phyloP scores from a whole-genome alignment of 2,888 invertebrate species.

The Heliconius hortense region DNA sequence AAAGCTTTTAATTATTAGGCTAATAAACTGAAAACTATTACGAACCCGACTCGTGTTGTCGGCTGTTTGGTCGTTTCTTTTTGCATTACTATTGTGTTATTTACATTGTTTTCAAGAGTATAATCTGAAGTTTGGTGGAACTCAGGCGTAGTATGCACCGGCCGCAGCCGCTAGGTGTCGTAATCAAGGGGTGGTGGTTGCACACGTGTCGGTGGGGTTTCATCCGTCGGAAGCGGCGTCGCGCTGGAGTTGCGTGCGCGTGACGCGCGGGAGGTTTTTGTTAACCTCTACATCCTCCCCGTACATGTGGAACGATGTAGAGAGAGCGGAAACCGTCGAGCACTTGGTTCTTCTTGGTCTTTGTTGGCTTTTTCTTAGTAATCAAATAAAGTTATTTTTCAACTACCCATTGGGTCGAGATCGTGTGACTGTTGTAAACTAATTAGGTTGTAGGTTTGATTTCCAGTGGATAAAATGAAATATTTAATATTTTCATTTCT shows the following conservation, averaged over 20 bases:
- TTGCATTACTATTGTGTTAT: not conserved
- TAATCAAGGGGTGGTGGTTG: constrained; percentile 42
- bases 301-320: constrained; percentile 35
- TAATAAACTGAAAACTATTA: not conserved
- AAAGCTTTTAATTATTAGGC: not conserved
- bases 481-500: too few species aligned
- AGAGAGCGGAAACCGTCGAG: constrained; percentile 44
- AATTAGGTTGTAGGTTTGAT: too few species aligned
- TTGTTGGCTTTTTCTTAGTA: constrained; percentile 8
- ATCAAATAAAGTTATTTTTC: not conserved
- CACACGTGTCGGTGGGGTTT: constrained; percentile 58
- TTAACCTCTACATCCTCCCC: constrained; percentile 46
- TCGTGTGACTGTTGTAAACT: too few species aligned
- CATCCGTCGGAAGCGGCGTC: constrained; percentile 68
- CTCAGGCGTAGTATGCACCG: constrained; percentile 9
- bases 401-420: too few species aligned
- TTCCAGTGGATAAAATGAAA: too few species aligned
- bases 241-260: constrained; percentile 67
- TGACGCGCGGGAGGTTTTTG: constrained; percentile 63
- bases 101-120: not conserved
- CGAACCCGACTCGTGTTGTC: not conserved
- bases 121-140: constrained; percentile 3
- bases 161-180: constrained; percentile 29
- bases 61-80: not conserved
- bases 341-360: constrained; percentile 22